Conservation (phyloP, 2,113 vertebrate species). For the Festucalex cinctus region DNA sequence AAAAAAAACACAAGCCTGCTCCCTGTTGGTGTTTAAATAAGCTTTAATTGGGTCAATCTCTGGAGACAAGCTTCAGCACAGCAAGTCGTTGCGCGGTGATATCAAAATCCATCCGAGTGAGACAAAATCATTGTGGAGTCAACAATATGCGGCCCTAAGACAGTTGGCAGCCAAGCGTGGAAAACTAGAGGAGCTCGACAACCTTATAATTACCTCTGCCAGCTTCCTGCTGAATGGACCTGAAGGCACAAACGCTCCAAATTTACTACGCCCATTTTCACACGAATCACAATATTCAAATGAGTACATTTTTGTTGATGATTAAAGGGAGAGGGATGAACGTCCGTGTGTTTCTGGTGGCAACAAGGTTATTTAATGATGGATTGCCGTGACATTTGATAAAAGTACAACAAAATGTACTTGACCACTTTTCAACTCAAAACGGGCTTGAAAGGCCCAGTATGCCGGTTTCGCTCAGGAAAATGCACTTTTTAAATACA, state of each 20-base stretch:
- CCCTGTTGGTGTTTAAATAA: neutral
- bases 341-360: neutral
- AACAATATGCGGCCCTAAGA: conserved; percentile 9
- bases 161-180: conserved; percentile 12
- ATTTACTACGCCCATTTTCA: neutral
- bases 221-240: neutral
- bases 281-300: neutral
- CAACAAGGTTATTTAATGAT: neutral
- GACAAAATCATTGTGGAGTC: conserved; percentile 4
- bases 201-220: neutral
- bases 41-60: neutral
- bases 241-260: neutral
- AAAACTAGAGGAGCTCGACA: conserved; percentile 6
- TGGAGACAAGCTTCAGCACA: neutral
- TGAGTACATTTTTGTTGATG: neutral
- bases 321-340: neutral
- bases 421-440: neutral
- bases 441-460: no score
- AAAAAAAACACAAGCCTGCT: conserved; percentile 5
- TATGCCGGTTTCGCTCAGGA: no score
- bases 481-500: no score
- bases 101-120: conserved; percentile 10
- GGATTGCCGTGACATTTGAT: neutral
- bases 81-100: neutral
- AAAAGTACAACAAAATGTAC: neutral